These are phyloP conservation scores for Nephila pilipes DNA, from an alignment of 1,140 invertebrate species.

Conservation along the genomic window DNA sequence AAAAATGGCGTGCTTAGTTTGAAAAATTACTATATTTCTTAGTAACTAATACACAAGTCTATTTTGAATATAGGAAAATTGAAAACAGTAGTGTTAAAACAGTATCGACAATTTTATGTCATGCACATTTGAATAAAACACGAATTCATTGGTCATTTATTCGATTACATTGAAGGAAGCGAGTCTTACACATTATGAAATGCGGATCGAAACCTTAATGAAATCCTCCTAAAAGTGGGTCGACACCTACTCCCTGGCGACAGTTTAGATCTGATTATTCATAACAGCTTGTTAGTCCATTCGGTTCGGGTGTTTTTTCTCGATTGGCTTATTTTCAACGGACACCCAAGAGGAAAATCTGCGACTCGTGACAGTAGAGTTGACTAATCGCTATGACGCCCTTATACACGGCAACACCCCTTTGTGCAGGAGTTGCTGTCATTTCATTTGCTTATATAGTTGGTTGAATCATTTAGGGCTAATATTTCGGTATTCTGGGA, in stretches of 20 bases:
- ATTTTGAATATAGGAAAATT: too few relatives aligned
- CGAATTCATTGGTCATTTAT: too few relatives aligned
- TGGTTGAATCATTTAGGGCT: neutral
- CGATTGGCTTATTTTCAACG: neutral
- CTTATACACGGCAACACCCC: too few relatives aligned
- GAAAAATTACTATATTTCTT: too few relatives aligned
- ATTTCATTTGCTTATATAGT: neutral
- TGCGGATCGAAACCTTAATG: neutral
- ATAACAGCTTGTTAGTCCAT: neutral
- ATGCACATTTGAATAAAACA: too few relatives aligned
- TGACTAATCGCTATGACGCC: neutral
- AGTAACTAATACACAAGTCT: too few relatives aligned
- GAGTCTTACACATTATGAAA: too few relatives aligned
- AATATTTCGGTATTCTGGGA: too few relatives aligned
- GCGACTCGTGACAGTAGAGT: neutral
- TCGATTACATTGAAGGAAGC: too few relatives aligned
- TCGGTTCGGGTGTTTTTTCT: neutral
- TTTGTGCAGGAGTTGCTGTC: neutral
- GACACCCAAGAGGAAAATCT: conserved; percentile 8
- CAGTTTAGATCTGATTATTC: neutral
- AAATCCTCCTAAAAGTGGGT: neutral
- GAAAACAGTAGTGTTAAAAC: too few relatives aligned
- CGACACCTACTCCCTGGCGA: neutral
- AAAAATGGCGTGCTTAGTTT: too few relatives aligned
- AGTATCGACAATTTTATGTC: too few relatives aligned